phyloP scores from a whole-genome alignment of 2,113 vertebrate species.

The Myotis brandtii region DNA sequence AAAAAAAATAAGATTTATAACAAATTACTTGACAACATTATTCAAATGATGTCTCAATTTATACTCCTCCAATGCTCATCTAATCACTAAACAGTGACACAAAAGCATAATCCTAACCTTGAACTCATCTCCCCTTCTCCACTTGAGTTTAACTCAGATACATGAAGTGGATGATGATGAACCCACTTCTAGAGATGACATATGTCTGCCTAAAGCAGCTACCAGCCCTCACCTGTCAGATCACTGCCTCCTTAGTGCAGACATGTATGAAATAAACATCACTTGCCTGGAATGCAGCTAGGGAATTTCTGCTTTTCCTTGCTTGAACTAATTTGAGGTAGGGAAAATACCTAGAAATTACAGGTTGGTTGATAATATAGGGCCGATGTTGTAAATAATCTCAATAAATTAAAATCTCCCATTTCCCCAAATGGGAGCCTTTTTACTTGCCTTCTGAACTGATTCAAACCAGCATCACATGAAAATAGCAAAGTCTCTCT shows the following conservation, averaged over 20 bases:
- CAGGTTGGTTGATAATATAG: background rate
- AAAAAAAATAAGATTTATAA: slow-evolving; percentile 3
- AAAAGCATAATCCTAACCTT: slow-evolving; percentile 9
- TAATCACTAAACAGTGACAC: background rate
- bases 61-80: background rate
- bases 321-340: background rate
- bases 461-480: background rate
- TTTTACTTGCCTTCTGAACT: background rate
- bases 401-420: slow-evolving; percentile 12
- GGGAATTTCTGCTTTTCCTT: background rate
- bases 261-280: background rate
- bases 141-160: background rate
- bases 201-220: background rate
- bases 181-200: background rate
- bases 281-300: background rate
- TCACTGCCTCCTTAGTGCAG: background rate
- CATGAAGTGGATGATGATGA: background rate
- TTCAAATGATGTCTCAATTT: slow-evolving; percentile 24
- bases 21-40: background rate
- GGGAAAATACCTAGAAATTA: slow-evolving; percentile 34
- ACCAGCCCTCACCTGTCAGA: background rate
- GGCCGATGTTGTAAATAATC: background rate
- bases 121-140: slow-evolving; percentile 22
- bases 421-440: background rate
- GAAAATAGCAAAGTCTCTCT: background rate